phyloP scores from a whole-genome alignment of 2,797 vertebrate genomes.

The Botia kubotai region DNA sequence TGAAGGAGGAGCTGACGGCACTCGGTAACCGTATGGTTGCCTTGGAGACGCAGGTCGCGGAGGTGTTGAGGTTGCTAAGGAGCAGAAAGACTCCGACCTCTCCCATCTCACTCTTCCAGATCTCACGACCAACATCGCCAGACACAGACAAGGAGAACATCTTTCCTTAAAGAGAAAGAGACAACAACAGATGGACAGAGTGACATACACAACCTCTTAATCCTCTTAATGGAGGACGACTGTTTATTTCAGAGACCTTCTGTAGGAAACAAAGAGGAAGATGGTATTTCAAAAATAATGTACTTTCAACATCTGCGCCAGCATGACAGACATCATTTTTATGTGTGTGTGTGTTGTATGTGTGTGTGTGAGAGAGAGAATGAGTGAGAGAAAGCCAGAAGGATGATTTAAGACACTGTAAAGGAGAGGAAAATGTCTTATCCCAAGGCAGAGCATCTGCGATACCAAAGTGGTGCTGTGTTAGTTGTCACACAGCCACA shows the following conservation, averaged over 20 bases:
- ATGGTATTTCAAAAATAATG: neutral
- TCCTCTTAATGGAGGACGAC: neutral
- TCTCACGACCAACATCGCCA: slow-evolving; percentile 91
- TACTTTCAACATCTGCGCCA: slow-evolving; percentile 12
- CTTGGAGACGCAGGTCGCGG: slow-evolving; percentile 91
- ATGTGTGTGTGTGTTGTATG: neutral
- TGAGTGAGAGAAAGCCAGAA: slow-evolving; percentile 4
- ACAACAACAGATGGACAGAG: neutral
- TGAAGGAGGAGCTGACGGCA: slow-evolving; percentile 94
- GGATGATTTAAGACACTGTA: slow-evolving; percentile 26
- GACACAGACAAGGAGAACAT: slow-evolving; percentile 91
- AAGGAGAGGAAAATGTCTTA: slow-evolving; percentile 36
- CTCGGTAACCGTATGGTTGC: slow-evolving; percentile 87
- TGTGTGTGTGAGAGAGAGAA: no score
- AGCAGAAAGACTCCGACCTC: slow-evolving; percentile 82
- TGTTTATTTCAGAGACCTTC: neutral
- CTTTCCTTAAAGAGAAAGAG: slow-evolving; percentile 74
- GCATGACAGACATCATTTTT: slow-evolving; percentile 12
- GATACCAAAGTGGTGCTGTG: slow-evolving; percentile 37
- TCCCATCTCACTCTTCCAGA: slow-evolving; percentile 86
- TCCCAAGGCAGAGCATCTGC: slow-evolving; percentile 45
- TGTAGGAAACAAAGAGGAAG: neutral
- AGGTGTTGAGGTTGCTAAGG: slow-evolving; percentile 91
- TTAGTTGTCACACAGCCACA: slow-evolving; percentile 39
- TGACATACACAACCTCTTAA: neutral